Evolutionary conservation across 2,888 invertebrate genomes (phyloP), one percentile per base, ranked within the genome.

Genomic region (Serrognathus titanus): DNA sequence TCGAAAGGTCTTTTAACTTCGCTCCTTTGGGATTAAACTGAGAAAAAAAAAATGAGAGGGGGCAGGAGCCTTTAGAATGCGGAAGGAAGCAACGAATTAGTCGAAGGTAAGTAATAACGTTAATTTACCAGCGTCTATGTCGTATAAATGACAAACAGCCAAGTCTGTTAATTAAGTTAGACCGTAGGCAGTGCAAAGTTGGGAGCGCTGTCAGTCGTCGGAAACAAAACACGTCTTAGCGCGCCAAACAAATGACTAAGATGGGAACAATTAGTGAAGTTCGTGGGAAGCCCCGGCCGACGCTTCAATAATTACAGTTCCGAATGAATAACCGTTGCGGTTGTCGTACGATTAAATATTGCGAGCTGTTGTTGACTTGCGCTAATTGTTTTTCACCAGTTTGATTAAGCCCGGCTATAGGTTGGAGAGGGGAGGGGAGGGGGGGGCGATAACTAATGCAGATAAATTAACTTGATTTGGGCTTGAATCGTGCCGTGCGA

Each of bases 211-310:
- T 45, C 45, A 45, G 45, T 45, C 45, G 45, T 45, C 45, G 45
- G 12, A 13, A 20, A 16, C 43, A 43, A 9, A 11, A 38, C 46
- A 47, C 13, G 45, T 47, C 47, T 36, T 24, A 51, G 10, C 47
- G 24, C 47, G 24, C 47, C 38, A 31, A 43, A 24, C 52, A 45
- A 53, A 46, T 46, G 53, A 47, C 38, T 38, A 53, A 50, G 53
- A 49, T 47, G 50, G 39, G 31, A 35, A 46, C 57, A 57, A 57
- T 57, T 57, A 57, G 53, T 31, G 40, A 57, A 57, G 57, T 57
- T 53, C 48, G 48, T 10, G 24, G 48, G 37, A 37, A 20, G 38
- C 35, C 11, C 49, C 13, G 51, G 6, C 37, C 41, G 35, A 36
- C 47, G 46, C 50, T 45, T 35, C 40, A 40, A 45, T 57, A 57